These are phyloP conservation scores for Epinotia brunnichana DNA, from an alignment of 2,888 invertebrate genomes.

Conservation along the genomic window DNA sequence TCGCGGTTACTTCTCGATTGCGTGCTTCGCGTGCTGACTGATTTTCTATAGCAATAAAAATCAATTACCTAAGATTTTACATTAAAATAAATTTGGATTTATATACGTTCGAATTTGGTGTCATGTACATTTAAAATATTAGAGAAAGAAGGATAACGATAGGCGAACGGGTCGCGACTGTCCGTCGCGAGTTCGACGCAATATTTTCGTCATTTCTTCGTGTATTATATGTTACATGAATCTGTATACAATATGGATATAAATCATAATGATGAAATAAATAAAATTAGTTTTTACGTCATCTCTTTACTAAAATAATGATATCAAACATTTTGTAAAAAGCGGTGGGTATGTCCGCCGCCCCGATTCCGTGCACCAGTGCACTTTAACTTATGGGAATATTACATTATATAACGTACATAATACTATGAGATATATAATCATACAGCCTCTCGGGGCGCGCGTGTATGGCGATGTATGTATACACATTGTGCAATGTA, in stretches of 20 bases:
- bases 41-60: constrained; percentile 86
- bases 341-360: constrained; percentile 81
- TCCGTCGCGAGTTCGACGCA: constrained; percentile 75
- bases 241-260: constrained; percentile 85
- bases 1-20: constrained; percentile 85
- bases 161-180: constrained; percentile 76
- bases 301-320: constrained; percentile 84
- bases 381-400: constrained; percentile 85
- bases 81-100: constrained; percentile 84
- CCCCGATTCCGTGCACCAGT: constrained; percentile 84
- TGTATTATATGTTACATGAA: constrained; percentile 87
- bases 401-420: constrained; percentile 84
- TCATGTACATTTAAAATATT: constrained; percentile 84
- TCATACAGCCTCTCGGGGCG: constrained; percentile 85
- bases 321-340: constrained; percentile 83
- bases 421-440: constrained; percentile 84
- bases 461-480: constrained; percentile 88
- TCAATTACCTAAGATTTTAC: constrained; percentile 85
- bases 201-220: constrained; percentile 84
- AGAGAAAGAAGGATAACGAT: constrained; percentile 81
- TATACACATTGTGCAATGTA: constrained; percentile 89
- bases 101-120: constrained; percentile 85
- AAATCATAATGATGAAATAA: constrained; percentile 83
- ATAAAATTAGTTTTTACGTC: constrained; percentile 80
- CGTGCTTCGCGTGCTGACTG: constrained; percentile 85